Conservation (phyloP, 1,140 invertebrate species). For the Centruroides vittatus region DNA sequence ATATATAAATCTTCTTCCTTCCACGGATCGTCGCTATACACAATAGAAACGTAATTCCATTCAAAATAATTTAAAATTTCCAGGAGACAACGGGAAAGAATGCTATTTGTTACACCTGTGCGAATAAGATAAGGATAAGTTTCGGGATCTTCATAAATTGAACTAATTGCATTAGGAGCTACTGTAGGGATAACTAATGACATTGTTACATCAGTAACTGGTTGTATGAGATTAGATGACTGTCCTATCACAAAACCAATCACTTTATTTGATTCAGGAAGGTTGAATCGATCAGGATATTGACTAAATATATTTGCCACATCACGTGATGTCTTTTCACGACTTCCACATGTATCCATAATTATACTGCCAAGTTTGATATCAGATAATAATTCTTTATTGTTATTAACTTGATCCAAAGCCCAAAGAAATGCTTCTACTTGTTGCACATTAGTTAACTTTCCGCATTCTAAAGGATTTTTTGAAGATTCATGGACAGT, state of each 20-base stretch:
- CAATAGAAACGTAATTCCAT: constrained; percentile 22
- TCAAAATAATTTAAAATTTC: constrained; percentile 19
- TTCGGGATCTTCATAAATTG: constrained; percentile 16
- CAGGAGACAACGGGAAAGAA: constrained; percentile 19
- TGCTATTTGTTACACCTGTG: constrained; percentile 19
- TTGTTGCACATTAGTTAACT: constrained; percentile 22
- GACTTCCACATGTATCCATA: constrained; percentile 22
- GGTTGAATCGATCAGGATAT: constrained; percentile 12
- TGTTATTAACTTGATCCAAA: constrained; percentile 31
- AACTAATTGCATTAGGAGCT: constrained; percentile 18
- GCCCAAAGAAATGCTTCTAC: constrained; percentile 36
- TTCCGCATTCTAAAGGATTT: constrained; percentile 21
- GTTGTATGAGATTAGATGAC: constrained; percentile 12
- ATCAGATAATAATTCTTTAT: constrained; percentile 21
- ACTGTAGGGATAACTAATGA: constrained; percentile 21
- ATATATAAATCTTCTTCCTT: constrained; percentile 18
- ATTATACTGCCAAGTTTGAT: constrained; percentile 23
- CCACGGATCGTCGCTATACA: constrained; percentile 19
- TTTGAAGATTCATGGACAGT: constrained; percentile 19
- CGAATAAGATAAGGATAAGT: constrained; percentile 23
- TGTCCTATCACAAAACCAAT: constrained; percentile 20
- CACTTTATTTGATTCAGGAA: constrained; percentile 18
- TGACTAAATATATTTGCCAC: constrained; percentile 19
- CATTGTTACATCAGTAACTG: constrained; percentile 13
- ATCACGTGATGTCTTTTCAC: constrained; percentile 20